phyloP scores from a whole-genome alignment of 2,888 invertebrate species.

The Reticulitermes lucifugus region DNA sequence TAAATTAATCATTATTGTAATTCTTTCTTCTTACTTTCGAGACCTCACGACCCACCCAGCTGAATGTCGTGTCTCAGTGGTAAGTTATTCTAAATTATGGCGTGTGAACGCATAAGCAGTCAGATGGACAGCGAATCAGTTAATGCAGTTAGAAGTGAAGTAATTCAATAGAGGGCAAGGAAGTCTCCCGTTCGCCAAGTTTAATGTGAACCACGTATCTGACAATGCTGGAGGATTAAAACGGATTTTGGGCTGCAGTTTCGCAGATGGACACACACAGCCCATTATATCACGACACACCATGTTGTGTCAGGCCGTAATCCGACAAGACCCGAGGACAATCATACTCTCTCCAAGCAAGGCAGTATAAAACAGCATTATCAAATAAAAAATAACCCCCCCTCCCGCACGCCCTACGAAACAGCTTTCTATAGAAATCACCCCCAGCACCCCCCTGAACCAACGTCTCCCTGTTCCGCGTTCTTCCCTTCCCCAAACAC shows the following conservation, averaged over 20 bases:
- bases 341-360: not conserved
- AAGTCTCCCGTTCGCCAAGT: too few relatives aligned
- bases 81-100: too few relatives aligned
- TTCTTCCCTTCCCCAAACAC: not conserved
- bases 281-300: not conserved
- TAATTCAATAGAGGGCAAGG: too few relatives aligned
- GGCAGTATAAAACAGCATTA: not conserved
- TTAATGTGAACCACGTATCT: too few relatives aligned
- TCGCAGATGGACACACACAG: not conserved
- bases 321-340: not conserved
- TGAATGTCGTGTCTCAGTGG: too few relatives aligned
- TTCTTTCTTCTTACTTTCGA: too few relatives aligned
- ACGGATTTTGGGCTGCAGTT: constrained; percentile 8
- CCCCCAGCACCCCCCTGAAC: not conserved
- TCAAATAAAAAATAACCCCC: constrained; percentile 1
- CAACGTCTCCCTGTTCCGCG: not conserved
- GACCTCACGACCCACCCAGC: too few relatives aligned
- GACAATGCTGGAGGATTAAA: not conserved
- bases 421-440: constrained; percentile 7
- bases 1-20: too few relatives aligned
- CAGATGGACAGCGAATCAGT: too few relatives aligned
- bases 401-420: not conserved
- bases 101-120: too few relatives aligned
- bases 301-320: constrained; percentile 23
- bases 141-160: too few relatives aligned